Conservation (phyloP, 2,888 invertebrate species). For the Lysandra coridon region DNA sequence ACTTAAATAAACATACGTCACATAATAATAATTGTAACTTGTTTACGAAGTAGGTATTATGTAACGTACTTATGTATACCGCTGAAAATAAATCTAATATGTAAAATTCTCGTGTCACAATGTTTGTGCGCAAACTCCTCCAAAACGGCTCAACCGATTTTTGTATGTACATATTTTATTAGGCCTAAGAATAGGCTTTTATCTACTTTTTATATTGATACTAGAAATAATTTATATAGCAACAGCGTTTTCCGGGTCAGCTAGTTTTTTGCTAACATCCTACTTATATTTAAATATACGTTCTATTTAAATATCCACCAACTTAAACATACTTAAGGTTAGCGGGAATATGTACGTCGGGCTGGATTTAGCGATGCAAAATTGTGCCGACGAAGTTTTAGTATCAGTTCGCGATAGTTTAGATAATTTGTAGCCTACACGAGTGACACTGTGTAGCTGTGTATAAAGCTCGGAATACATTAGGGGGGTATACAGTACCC, state of each 20-base stretch:
- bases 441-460: slow-evolving; percentile 2
- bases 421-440: slow-evolving; percentile 18
- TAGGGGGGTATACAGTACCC: not conserved
- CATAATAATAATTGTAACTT: not conserved
- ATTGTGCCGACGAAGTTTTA: slow-evolving; percentile 23
- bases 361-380: slow-evolving; percentile 29
- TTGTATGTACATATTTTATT: too few species aligned
- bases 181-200: too few species aligned
- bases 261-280: too few species aligned
- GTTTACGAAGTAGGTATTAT: not conserved
- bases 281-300: not conserved
- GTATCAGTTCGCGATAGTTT: slow-evolving; percentile 21
- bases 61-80: not conserved
- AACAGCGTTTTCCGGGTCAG: too few species aligned
- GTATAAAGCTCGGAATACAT: not conserved
- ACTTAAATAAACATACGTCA: not conserved
- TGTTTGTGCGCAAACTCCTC: too few species aligned
- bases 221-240: too few species aligned
- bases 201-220: too few species aligned
- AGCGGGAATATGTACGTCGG: not conserved
- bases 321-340: slow-evolving; percentile 4
- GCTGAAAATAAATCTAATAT: too few species aligned
- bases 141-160: too few species aligned
- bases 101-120: too few species aligned
- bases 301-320: not conserved